phyloP scores from a whole-genome alignment of 2,888 invertebrate species.

The Halictus ligatus region DNA sequence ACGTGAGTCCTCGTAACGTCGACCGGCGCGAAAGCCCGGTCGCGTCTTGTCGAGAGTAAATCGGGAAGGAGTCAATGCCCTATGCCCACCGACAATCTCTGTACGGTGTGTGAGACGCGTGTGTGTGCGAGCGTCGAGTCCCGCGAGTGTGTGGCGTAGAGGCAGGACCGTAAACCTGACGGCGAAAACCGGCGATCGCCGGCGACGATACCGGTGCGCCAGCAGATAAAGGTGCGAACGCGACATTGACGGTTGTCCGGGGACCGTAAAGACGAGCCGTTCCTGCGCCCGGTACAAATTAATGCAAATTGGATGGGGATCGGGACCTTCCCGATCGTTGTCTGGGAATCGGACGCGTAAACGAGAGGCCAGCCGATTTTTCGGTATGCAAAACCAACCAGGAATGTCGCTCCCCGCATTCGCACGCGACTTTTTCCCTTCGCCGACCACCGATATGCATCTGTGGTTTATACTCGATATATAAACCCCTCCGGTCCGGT shows the following conservation, averaged over 20 bases:
- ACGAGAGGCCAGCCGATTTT: conserved; percentile 25
- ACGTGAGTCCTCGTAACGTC: conserved; percentile 69
- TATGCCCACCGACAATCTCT: conserved; percentile 1
- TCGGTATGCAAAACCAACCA: conserved; percentile 10
- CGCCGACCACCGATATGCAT: neutral
- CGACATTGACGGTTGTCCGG: conserved; percentile 30
- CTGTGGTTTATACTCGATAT: neutral
- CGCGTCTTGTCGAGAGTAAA: conserved; percentile 56
- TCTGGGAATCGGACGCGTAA: conserved; percentile 40
- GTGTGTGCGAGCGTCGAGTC: neutral
- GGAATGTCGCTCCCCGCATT: neutral
- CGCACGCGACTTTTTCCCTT: neutral
- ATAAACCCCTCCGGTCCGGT: neutral
- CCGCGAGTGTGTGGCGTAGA: neutral
- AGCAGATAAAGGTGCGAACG: conserved; percentile 44
- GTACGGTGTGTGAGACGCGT: neutral
- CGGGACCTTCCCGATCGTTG: conserved; percentile 31
- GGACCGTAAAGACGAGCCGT: neutral
- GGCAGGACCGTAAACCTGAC: conserved; percentile 55
- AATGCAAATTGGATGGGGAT: conserved; percentile 51
- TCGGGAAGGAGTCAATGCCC: conserved; percentile 64
- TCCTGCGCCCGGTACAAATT: conserved; percentile 32
- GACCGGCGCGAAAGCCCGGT: conserved; percentile 55
- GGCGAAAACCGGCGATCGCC: conserved; percentile 51
- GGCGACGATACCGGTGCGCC: conserved; percentile 43